Conservation (phyloP, 2,113 vertebrate genomes). For the Lanius ludovicianus region DNA sequence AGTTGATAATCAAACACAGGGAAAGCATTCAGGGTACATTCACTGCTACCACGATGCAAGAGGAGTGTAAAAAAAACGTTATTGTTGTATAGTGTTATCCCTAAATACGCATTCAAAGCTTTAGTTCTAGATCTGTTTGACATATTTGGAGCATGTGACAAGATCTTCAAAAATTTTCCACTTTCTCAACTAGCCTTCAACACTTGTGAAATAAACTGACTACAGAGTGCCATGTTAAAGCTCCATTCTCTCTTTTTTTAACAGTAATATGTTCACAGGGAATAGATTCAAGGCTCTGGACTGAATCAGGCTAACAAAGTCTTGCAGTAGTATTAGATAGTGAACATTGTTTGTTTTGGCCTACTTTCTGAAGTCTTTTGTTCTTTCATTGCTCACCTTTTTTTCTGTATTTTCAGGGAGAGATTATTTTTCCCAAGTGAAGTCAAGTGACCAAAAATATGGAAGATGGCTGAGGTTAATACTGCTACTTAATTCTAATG, state of each 20-base stretch:
- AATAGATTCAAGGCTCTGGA: constrained; percentile 27
- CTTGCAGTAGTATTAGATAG: constrained; percentile 5
- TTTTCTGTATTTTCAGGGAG: neutral
- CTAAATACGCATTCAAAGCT: neutral
- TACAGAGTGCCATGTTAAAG: constrained; percentile 45
- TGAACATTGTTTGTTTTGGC: neutral
- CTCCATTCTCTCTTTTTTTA: constrained; percentile 53
- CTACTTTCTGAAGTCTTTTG: neutral
- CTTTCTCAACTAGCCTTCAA: constrained; percentile 63
- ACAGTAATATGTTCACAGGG: constrained; percentile 44
- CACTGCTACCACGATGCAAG: neutral
- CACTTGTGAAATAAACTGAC: constrained; percentile 65
- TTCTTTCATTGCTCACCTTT: neutral
- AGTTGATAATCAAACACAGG: neutral
- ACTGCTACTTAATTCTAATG: neutral
- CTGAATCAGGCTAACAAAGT: constrained; percentile 31
- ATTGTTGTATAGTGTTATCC: constrained; percentile 12
- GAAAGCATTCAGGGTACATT: neutral
- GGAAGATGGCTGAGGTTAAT: neutral
- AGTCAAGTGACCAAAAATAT: neutral
- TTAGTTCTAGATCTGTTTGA: constrained; percentile 46
- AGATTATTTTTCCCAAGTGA: neutral
- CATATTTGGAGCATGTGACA: constrained; percentile 63
- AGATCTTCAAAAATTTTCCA: constrained; percentile 53
- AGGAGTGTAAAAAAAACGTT: neutral